These are phyloP conservation scores for Acanthurus tractus DNA, from an alignment of 2,797 vertebrate species.

Conservation along the genomic window DNA sequence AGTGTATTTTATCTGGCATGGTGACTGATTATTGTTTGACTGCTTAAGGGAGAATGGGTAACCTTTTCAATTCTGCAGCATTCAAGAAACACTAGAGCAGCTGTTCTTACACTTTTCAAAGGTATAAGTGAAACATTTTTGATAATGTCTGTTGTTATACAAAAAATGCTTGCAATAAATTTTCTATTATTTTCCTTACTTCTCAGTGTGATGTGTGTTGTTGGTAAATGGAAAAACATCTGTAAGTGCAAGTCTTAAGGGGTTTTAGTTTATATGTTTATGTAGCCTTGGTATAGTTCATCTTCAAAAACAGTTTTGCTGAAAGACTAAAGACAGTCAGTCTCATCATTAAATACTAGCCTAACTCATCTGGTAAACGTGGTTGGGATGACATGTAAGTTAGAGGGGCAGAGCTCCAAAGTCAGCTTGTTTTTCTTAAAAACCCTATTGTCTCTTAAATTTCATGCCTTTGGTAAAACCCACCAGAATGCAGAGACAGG, in stretches of 20 bases:
- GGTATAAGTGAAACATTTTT: conserved; percentile 21
- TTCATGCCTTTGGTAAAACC: background rate
- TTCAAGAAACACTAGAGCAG: conserved; percentile 21
- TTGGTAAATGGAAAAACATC: background rate
- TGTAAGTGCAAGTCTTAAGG: background rate
- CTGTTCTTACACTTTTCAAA: conserved; percentile 21
- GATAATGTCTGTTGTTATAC: conserved; percentile 29
- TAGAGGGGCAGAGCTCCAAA: background rate
- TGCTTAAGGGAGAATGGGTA: background rate
- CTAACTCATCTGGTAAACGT: background rate
- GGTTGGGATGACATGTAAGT: background rate
- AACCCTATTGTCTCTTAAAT: background rate
- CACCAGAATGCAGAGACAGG: no score
- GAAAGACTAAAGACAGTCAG: no score
- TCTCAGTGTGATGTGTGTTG: conserved; percentile 27
- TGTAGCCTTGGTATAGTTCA: background rate
- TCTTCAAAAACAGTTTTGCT: background rate
- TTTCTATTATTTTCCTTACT: conserved; percentile 41
- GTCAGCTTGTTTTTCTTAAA: background rate
- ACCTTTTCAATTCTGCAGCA: conserved; percentile 1
- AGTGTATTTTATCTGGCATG: conserved; percentile 14
- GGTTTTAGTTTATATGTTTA: background rate
- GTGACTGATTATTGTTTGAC: background rate
- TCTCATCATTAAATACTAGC: background rate
- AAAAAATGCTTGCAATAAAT: conserved; percentile 59